phyloP scores from a whole-genome alignment of 2,888 invertebrate genomes.

The Aporophyla nigra region DNA sequence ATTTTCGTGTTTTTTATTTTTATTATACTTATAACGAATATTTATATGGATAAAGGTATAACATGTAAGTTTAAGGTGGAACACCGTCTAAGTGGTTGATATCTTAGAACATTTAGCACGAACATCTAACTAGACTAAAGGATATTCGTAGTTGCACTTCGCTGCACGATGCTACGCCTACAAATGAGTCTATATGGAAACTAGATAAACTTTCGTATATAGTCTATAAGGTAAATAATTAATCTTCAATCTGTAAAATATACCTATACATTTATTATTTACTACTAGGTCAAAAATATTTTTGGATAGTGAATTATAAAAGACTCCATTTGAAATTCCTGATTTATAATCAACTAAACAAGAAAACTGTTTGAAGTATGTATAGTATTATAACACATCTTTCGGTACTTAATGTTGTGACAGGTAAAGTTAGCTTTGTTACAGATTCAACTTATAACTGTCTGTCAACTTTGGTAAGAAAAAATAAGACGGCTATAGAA shows the following conservation, averaged over 20 bases:
- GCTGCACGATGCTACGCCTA: conserved; percentile 39
- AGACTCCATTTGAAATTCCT: background rate
- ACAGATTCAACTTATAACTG: background rate
- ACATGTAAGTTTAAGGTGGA: conserved; percentile 42
- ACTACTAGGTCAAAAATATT: conserved; percentile 6
- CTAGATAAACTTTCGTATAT: conserved; percentile 41
- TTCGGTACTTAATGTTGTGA: background rate
- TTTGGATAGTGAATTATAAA: background rate
- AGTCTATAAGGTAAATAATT: conserved; percentile 29
- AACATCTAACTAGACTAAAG: conserved; percentile 57
- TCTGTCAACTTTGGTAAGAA: background rate
- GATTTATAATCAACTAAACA: conserved; percentile 5
- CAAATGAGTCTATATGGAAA: conserved; percentile 39
- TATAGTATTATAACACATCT: background rate
- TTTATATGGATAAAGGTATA: conserved; percentile 52
- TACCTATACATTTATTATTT: conserved; percentile 7
- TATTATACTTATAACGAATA: conserved; percentile 55
- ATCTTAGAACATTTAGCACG: conserved; percentile 59
- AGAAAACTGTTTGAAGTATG: background rate
- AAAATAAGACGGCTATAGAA: background rate
- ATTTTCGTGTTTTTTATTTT: conserved; percentile 64
- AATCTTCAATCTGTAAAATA: conserved; percentile 36
- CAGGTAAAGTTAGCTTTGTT: background rate
- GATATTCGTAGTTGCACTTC: conserved; percentile 17
- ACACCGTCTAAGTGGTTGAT: conserved; percentile 51